A percentile compares a stretch with the other conserved stretches of the same genome.
phyloP scores from a whole-genome alignment of 2,888 invertebrate species.

The Iphiclides podalirius region DNA sequence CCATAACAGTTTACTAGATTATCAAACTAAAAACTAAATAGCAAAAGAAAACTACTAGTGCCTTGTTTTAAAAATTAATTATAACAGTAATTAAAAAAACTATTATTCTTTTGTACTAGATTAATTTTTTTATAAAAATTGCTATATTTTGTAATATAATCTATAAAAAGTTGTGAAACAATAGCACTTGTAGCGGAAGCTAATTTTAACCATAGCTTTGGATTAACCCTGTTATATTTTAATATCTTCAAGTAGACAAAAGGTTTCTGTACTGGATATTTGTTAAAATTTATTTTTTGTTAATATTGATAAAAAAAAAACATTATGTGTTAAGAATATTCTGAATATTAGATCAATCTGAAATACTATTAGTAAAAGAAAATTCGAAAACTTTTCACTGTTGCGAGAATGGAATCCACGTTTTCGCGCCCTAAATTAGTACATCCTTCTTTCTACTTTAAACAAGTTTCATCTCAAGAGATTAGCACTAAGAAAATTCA shows the following conservation, averaged over 20 bases:
- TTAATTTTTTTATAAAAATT: background rate
- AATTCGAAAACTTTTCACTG: too few relatives aligned
- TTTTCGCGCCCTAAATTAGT: too few relatives aligned
- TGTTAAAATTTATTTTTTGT: too few relatives aligned
- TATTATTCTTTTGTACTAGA: conserved; percentile 22
- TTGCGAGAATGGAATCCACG: too few relatives aligned
- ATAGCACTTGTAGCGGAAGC: conserved; percentile 41
- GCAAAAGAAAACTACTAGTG: background rate
- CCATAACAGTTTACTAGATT: conserved; percentile 70
- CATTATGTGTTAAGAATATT: too few relatives aligned
- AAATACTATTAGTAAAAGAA: too few relatives aligned
- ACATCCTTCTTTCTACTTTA: too few relatives aligned
- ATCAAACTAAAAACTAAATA: conserved; percentile 33
- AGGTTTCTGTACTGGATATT: too few relatives aligned
- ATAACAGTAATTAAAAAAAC: conserved; percentile 13
- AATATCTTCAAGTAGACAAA: background rate
- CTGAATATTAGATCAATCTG: too few relatives aligned
- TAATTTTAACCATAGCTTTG: conserved; percentile 27
- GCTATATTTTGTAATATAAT: background rate
- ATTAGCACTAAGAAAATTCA: too few relatives aligned
- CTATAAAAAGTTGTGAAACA: conserved; percentile 36
- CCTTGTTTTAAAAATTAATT: background rate
- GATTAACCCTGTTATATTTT: background rate
- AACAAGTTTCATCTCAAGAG: too few relatives aligned
- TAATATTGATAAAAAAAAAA: too few relatives aligned